Conservation (phyloP, 2,888 invertebrate species). For the Lepidonotus clava region DNA sequence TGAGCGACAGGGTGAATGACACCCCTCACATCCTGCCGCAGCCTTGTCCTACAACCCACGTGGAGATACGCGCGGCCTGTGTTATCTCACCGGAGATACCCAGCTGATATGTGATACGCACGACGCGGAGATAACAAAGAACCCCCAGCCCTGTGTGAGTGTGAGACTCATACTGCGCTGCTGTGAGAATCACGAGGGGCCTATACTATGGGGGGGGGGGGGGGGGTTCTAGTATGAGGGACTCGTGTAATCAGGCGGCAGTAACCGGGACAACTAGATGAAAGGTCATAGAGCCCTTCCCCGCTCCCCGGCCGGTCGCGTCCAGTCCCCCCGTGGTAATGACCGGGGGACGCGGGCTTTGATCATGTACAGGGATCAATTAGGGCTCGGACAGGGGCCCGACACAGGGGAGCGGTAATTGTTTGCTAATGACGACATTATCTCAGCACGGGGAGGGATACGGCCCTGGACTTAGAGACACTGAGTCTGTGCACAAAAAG, state of each 20-base stretch:
- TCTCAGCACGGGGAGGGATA: no score
- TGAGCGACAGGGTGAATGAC: no score
- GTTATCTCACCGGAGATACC: background rate
- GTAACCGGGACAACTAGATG: background rate
- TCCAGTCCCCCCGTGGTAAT: conserved; percentile 25
- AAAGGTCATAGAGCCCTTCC: background rate
- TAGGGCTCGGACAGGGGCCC: background rate
- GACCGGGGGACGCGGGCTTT: conserved; percentile 15
- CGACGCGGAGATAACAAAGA: background rate
- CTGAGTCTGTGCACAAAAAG: no score
- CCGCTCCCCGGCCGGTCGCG: background rate
- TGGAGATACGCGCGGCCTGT: background rate
- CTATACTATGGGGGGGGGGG: no score
- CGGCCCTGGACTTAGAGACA: no score
- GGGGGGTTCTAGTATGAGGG: no score
- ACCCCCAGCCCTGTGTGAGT: background rate
- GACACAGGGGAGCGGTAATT: background rate
- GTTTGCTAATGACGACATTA: background rate
- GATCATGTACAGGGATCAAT: conserved; percentile 15
- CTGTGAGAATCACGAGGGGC: no score
- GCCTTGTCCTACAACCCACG: no score
- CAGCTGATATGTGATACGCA: background rate
- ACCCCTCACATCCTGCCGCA: no score
- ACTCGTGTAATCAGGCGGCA: background rate
- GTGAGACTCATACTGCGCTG: no score